Percentiles rank a stretch among this genome's conserved stretches.
These are phyloP conservation scores for Amphiprion clarkii DNA, from an alignment of 2,797 vertebrate species.

Conservation along the genomic window DNA sequence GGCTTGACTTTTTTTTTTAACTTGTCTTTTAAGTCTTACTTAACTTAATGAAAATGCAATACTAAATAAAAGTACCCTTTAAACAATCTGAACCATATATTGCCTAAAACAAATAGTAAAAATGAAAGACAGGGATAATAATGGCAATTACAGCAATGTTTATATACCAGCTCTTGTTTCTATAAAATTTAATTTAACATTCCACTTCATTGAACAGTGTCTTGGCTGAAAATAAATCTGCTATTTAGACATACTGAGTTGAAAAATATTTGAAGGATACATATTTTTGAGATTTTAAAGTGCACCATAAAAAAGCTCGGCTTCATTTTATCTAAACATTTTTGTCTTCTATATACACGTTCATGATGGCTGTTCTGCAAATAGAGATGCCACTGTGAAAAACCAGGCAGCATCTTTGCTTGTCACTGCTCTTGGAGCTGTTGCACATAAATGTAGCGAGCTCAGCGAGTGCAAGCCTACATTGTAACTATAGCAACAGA, in stretches of 20 bases:
- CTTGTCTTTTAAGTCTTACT: too few relatives aligned
- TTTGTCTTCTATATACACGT: neutral
- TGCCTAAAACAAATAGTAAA: too few relatives aligned
- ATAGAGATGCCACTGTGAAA: slow-evolving; percentile 32
- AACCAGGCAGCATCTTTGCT: slow-evolving; percentile 34
- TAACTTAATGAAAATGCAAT: too few relatives aligned
- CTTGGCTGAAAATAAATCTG: too few relatives aligned
- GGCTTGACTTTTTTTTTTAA: too few relatives aligned
- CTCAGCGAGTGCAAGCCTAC: slow-evolving; percentile 19
- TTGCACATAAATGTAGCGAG: slow-evolving; percentile 5
- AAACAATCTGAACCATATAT: too few relatives aligned
- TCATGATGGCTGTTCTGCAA: slow-evolving; percentile 25
- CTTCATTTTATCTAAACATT: neutral
- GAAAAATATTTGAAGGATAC: neutral
- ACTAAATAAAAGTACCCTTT: too few relatives aligned
- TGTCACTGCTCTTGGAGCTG: slow-evolving; percentile 25
- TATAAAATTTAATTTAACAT: neutral
- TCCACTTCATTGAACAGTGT: neutral
- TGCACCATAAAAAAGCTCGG: neutral
- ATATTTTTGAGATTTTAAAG: neutral
- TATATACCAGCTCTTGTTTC: too few relatives aligned
- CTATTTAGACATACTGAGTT: neutral
- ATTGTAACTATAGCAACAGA: slow-evolving; percentile 47
- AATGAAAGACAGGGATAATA: too few relatives aligned
- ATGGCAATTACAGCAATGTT: too few relatives aligned